Base-by-base conservation (phyloP, 2,113 vertebrate species). In the Cryptoleucopteryx plumbea region DNA sequence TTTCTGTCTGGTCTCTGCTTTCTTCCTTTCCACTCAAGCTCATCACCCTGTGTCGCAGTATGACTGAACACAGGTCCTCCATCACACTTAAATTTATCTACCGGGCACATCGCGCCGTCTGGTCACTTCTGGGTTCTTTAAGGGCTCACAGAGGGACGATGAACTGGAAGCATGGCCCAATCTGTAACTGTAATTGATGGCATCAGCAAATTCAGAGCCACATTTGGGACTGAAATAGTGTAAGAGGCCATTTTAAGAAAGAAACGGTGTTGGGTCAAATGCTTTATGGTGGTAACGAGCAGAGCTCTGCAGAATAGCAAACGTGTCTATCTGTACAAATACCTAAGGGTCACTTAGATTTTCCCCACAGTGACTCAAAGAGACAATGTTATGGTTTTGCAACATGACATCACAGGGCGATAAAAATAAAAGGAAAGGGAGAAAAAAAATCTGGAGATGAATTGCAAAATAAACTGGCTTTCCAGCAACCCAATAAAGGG, bases 401-500 rank as follows among this genome's bases (percentile, higher is more conserved):
- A 65, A 21, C 1, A 1, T 80, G 81, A 75, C 62, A 94, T 93
- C 86, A 85, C 50, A 82, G 42, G 17, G 18, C 0, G 1, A 59
- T 83, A 83, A 93, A 92, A 97, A 79, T 17, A 75, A 94, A 89
- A 81, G 42, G 19, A 74, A 88, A 80, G 4, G 6, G 32, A 65
- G 14, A 27, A 68, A 79, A 75, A 52, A 38, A n/a, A 36, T 27
- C 62, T 31, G n/a, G 12, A 82, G 81, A 93, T 62, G 85, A 89
- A 96, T 5, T 81, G n/a, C 42, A 94, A 93, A 96, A 95, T 66
- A 90, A 96, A 90, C 74, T 23, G 32, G 25, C 66, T 88, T 94
- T 91, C 81, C 84, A 93, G 78, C 50, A 78, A 90, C 71, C 40
- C 50, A 77, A 88, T 87, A 90, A 82, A 91, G 26, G 66, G 74